Percentiles rank a stretch among this genome's conserved stretches.
Evolutionary conservation across 2,113 vertebrate genomes (phyloP).

Genomic region (Thamnophis sirtalis): DNA sequence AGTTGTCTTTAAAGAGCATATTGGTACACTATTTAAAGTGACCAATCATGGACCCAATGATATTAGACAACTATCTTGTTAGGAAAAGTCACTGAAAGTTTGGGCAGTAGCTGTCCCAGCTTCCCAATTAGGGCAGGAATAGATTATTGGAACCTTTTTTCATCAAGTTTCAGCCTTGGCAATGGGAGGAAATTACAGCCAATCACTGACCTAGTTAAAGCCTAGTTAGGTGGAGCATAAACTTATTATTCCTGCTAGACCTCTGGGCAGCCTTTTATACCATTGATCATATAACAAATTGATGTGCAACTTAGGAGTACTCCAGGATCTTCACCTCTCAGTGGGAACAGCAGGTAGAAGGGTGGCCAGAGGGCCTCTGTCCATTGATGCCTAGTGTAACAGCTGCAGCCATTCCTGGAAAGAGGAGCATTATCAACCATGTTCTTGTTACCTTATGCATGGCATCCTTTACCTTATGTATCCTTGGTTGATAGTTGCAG

Average conservation of each 20-base stretch:
- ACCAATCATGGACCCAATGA: neutral
- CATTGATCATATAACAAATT: neutral
- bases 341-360: neutral
- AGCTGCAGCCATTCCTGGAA: neutral
- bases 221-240: neutral
- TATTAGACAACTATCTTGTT: neutral
- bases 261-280: neutral
- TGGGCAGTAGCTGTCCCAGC: neutral
- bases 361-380: neutral
- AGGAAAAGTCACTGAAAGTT: neutral
- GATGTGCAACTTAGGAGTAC: neutral
- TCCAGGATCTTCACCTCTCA: neutral
- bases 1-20: neutral
- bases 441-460: neutral
- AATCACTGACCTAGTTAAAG: neutral
- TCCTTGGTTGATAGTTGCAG: neutral
- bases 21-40: neutral
- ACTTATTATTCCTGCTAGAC: neutral
- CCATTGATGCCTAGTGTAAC: neutral
- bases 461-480: neutral
- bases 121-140: neutral
- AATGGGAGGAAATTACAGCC: neutral
- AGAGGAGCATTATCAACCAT: neutral
- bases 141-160: neutral
- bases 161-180: neutral